Conservation (phyloP, 92 coral and sea anemone species). For the Umimayanthus chanpuru region DNA sequence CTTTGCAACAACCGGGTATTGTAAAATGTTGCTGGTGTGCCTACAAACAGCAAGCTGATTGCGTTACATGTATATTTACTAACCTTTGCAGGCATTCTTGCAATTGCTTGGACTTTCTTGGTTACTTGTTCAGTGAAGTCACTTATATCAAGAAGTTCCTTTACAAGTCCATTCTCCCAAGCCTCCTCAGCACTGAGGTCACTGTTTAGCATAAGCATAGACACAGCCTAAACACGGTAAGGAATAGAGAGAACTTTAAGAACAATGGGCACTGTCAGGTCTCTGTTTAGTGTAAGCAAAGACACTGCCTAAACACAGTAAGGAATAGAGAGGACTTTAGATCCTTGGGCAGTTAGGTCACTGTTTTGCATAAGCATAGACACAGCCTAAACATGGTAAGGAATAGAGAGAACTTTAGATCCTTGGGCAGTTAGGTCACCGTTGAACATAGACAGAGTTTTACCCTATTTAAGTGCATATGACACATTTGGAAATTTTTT, state of each 20-base stretch:
- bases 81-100: constrained; percentile 75
- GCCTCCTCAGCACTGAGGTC: constrained; percentile 78
- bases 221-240: constrained; percentile 62
- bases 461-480: too few relatives aligned
- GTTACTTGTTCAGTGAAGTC: constrained; percentile 68
- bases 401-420: background rate
- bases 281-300: too few relatives aligned
- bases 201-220: constrained; percentile 80
- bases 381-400: constrained; percentile 57
- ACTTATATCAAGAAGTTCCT: constrained; percentile 59
- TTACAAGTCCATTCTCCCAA: constrained; percentile 75
- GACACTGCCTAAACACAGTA: too few relatives aligned
- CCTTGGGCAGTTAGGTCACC: background rate
- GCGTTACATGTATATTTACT: background rate
- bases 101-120: constrained; percentile 57
- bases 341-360: constrained; percentile 71
- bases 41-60: background rate
- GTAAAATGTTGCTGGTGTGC: background rate
- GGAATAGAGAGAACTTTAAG: background rate
- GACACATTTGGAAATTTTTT: too few relatives aligned
- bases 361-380: constrained; percentile 79
- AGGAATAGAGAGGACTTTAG: background rate
- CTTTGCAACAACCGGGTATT: too few relatives aligned
- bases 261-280: too few relatives aligned
- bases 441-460: constrained; percentile 74